Conservation (phyloP, 2,888 invertebrate genomes). For the Colletes collaris region DNA sequence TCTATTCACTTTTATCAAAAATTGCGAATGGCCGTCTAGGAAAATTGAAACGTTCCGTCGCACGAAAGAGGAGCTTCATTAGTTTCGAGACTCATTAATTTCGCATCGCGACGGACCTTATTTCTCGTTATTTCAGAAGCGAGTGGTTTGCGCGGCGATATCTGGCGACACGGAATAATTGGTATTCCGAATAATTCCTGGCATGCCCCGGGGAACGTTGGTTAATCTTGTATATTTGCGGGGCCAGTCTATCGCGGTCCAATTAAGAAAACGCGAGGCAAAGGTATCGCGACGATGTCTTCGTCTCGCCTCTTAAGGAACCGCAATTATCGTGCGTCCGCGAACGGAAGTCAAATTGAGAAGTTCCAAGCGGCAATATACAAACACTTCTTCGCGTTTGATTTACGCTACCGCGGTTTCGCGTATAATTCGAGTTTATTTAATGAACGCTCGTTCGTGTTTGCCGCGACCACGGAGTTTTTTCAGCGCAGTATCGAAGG, state of each 20-base stretch:
- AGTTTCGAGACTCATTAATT: neutral
- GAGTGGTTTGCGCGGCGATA: neutral
- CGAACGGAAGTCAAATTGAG: conserved; percentile 69
- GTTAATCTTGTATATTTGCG: conserved; percentile 33
- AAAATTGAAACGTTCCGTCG: too few relatives aligned
- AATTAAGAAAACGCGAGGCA: conserved; percentile 65
- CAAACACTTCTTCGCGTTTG: conserved; percentile 42
- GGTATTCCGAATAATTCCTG: conserved; percentile 35
- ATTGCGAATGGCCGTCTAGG: too few relatives aligned
- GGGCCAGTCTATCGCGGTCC: conserved; percentile 57
- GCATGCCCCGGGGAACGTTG: conserved; percentile 7
- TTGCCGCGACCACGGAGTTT: neutral
- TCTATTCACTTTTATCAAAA: too few relatives aligned
- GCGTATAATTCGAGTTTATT: conserved; percentile 24
- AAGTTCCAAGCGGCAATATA: conserved; percentile 58
- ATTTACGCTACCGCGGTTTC: conserved; percentile 30
- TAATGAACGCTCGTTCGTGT: conserved; percentile 48
- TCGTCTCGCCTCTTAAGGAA: conserved; percentile 66
- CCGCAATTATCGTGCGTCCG: conserved; percentile 51
- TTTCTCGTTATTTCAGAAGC: neutral
- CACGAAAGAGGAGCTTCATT: too few relatives aligned
- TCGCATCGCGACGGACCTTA: neutral
- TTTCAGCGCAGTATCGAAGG: neutral
- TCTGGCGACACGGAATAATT: conserved; percentile 27
- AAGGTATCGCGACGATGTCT: conserved; percentile 40